Evolutionary conservation across 1,140 invertebrate species (phyloP).

Genomic region (Uloborus diversus): DNA sequence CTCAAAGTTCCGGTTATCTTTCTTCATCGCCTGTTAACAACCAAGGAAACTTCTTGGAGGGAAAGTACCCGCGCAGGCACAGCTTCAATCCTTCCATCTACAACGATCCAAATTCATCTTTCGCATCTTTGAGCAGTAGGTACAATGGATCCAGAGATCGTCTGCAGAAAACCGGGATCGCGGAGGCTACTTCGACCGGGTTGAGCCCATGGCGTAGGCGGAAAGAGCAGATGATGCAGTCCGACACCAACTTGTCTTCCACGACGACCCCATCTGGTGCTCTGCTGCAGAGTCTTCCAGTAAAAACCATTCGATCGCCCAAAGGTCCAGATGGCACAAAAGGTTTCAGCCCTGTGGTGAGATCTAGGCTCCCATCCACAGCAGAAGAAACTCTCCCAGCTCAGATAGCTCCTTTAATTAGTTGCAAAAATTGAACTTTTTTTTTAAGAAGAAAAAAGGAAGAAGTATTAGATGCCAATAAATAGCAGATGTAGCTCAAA

Average conservation of each 20-base stretch:
- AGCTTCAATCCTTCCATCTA: conserved; percentile 31
- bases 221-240: conserved; percentile 35
- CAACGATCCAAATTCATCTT: conserved; percentile 38
- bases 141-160: conserved; percentile 21
- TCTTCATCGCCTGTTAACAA: conserved; percentile 22
- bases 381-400: conserved; percentile 42
- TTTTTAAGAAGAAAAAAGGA: no score
- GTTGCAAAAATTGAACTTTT: no score
- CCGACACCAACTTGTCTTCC: conserved; percentile 21
- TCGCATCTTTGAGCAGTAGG: conserved; percentile 31
- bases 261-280: conserved; percentile 2
- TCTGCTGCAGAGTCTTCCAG: conserved; percentile 76
- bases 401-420: no score
- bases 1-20: conserved; percentile 43
- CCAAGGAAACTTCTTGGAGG: conserved; percentile 12
- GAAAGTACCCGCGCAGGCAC: conserved; percentile 21
- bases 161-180: conserved; percentile 5
- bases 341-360: conserved; percentile 71
- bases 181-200: background rate
- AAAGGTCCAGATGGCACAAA: conserved; percentile 83
- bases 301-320: conserved; percentile 80
- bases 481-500: no score
- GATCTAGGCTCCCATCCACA: conserved; percentile 38
- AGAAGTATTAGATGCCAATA: no score
- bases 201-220: conserved; percentile 44